These are phyloP conservation scores for Corynorhinus townsendii DNA, from an alignment of 2,113 vertebrate species.

Conservation along the genomic window DNA sequence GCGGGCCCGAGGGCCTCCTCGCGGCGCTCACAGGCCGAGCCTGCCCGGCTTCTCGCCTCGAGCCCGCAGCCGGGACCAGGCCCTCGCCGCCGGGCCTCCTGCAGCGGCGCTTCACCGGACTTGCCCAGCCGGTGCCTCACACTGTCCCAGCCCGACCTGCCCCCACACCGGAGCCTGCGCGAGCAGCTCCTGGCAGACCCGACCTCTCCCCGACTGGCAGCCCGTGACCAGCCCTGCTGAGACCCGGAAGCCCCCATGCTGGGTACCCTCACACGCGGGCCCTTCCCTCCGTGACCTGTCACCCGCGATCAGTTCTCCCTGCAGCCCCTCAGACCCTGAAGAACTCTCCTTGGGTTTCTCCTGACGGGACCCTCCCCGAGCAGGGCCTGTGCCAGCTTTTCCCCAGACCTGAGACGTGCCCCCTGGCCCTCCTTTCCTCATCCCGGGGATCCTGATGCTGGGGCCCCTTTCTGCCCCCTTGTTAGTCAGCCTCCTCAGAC, in stretches of 20 bases:
- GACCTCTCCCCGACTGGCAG: slow-evolving; percentile 17
- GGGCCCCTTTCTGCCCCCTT: not conserved
- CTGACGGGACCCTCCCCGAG: not conserved
- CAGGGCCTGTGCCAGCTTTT: not conserved
- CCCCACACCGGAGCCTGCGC: not conserved
- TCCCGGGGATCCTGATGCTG: not conserved
- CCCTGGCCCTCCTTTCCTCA: not conserved
- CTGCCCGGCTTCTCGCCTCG: slow-evolving; percentile 7
- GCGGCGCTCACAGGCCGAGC: slow-evolving; percentile 26
- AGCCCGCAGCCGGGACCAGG: slow-evolving; percentile 28
- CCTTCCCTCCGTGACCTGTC: not conserved
- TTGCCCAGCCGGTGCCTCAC: slow-evolving; percentile 25
- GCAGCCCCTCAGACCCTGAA: not conserved
- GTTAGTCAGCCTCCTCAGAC: not conserved
- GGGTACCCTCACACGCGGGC: not conserved
- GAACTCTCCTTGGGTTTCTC: not conserved
- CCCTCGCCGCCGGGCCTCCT: slow-evolving; percentile 41
- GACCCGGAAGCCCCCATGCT: slow-evolving; percentile 27
- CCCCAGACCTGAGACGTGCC: not conserved
- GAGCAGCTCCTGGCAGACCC: not conserved
- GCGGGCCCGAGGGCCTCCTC: slow-evolving; percentile 32
- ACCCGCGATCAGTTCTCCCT: not conserved
- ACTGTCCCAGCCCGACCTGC: not conserved
- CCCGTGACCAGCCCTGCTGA: not conserved
- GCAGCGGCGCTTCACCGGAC: slow-evolving; percentile 41